Percentiles rank a stretch among this genome's conserved stretches.
Evolutionary conservation across 23 tunicate species (phyloP).

Genomic region (Oikopleura dioica): DNA sequence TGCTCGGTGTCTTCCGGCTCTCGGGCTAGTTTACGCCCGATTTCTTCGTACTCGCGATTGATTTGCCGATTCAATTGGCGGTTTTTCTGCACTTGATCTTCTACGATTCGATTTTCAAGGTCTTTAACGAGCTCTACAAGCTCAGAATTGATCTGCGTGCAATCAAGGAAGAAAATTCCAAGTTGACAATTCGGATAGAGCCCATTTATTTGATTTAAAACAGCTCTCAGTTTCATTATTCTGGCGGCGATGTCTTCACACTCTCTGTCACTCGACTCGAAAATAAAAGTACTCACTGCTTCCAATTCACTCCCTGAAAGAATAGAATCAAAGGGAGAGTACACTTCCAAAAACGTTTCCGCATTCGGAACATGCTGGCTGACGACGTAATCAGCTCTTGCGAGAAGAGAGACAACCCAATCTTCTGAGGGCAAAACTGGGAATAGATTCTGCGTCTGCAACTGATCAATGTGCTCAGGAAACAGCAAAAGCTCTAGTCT

Average conservation of each 20-base stretch:
- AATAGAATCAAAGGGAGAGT: neutral
- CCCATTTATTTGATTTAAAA: slow-evolving; percentile 22
- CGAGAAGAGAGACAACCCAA: neutral
- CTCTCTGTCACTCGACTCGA: neutral
- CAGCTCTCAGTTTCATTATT: slow-evolving; percentile 16
- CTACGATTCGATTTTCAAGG: slow-evolving; percentile 34
- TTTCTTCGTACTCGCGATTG: slow-evolving; percentile 58
- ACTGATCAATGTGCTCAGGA: neutral
- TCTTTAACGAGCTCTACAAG: slow-evolving; percentile 35
- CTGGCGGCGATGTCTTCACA: neutral
- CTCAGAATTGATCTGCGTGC: slow-evolving; percentile 42
- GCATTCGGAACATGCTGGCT: neutral
- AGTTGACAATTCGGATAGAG: slow-evolving; percentile 32
- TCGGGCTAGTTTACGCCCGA: slow-evolving; percentile 54
- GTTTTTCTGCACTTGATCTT: slow-evolving; percentile 34
- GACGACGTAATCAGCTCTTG: neutral
- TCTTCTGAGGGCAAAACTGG: neutral
- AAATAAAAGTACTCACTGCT: slow-evolving; percentile 24
- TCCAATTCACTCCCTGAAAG: slow-evolving; percentile 16
- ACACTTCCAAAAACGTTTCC: neutral
- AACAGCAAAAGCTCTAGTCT: neutral
- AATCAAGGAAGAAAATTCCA: slow-evolving; percentile 50
- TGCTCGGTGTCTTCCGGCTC: slow-evolving; percentile 67
- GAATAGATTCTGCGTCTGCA: no score
- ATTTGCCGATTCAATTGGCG: slow-evolving; percentile 52